These are phyloP conservation scores for Pseudobourletiella spinata DNA, from an alignment of 1,140 invertebrate genomes.

Conservation along the genomic window DNA sequence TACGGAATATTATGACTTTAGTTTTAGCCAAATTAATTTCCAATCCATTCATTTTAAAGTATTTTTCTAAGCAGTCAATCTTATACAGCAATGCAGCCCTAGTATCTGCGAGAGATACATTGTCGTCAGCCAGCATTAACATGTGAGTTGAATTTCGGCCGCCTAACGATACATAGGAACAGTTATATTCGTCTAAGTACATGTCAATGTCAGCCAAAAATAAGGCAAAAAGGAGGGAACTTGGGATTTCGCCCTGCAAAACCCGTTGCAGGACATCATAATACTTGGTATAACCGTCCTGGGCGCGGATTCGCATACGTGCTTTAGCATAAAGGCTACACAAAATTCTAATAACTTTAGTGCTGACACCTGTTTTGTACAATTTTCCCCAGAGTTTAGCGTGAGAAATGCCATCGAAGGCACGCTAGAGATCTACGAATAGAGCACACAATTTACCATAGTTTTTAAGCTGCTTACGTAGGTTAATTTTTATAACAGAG, in stretches of 20 bases:
- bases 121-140: slow-evolving; percentile 6
- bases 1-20: slow-evolving; percentile 8
- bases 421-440: slow-evolving; percentile 20
- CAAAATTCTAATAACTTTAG: slow-evolving; percentile 15
- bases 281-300: not conserved
- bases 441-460: slow-evolving; percentile 1
- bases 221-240: slow-evolving; percentile 3
- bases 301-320: slow-evolving; percentile 4
- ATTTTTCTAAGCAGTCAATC: not conserved
- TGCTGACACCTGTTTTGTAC: slow-evolving; percentile 4
- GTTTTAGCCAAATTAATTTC: slow-evolving; percentile 14
- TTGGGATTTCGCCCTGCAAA: slow-evolving; percentile 14
- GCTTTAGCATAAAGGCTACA: not conserved
- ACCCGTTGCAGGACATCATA: slow-evolving; percentile 10
- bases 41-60: not conserved
- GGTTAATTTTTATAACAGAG: not conserved
- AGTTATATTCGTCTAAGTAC: not conserved
- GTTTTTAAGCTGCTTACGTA: not conserved
- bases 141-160: not conserved
- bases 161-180: not conserved
- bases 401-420: slow-evolving; percentile 10
- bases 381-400: slow-evolving; percentile 17
- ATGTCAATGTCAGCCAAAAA: slow-evolving; percentile 4
- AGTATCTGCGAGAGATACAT: not conserved
- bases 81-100: not conserved